Base-by-base conservation (phyloP, 2,113 vertebrate species). In the Sinocyclocheilus rhinocerous region DNA sequence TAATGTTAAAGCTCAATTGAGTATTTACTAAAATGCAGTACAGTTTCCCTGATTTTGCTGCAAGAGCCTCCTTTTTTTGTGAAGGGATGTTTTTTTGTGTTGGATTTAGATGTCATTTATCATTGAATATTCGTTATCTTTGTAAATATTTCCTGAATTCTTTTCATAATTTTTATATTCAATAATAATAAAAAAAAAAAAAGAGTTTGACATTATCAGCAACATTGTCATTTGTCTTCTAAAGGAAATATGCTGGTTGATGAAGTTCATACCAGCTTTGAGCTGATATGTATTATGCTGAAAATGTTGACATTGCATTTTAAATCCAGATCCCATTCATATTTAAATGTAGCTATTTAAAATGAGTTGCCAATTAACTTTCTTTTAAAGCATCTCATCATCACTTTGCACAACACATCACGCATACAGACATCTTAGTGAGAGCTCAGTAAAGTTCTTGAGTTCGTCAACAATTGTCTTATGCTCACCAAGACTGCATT, bases 71-170 rank as follows among this genome's bases (percentile, higher is more conserved):
- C 18, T n/a, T 82, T 69, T 29, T 48, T 69, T 6, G 33, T 69
- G 42, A 69, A 52, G 63, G 24, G 78, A 81, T 26, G 13, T 65
- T 65, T 61, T 36, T 79, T 1, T 61, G 4, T 81, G 52, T 81
- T 79, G 26, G 9, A 39, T 80, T 18, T 59, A 79, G 50, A 22
- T 81, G n/a, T 69, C 1, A 4, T 48, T 63, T 80, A 20, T 39
- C 61, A 39, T 81, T 26, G 0, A n/a, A 50, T 69, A 42, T 33
- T 9, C 69, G 36, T 26, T 20, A 12, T 52, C 24, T 70, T 52
- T 82, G 80, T 82, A 70, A 70, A 82, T 82, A 82, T 69, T 69
- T 50, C 45, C 57, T 16, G 18, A 80, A 61, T 80, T 52, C 2
- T 22, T 52, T 82, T 50, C 39, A 48, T 11, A 1, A 20, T 22